A percentile compares a stretch with the other conserved stretches of the same genome.
Evolutionary conservation across 2,888 invertebrate species (phyloP).

Genomic region (Eilema caniola): DNA sequence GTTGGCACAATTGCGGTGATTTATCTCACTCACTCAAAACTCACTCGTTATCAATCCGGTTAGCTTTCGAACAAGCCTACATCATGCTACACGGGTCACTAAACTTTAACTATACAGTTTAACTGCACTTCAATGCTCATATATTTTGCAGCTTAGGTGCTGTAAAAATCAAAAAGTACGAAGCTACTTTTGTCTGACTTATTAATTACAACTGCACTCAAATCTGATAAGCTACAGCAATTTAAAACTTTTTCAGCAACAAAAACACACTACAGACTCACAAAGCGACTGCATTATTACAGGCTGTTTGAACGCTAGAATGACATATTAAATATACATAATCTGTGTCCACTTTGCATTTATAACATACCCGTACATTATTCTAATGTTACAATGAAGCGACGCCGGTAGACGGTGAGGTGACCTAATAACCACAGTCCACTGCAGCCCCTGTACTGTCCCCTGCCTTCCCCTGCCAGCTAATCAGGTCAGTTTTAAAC

Average conservation of each 20-base stretch:
- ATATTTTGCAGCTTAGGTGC: neutral
- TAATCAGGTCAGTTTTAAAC: constrained; percentile 13
- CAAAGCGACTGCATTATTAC: constrained; percentile 6
- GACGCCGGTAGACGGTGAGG: neutral
- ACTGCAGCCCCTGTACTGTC: neutral
- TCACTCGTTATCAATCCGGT: no score
- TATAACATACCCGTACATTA: constrained; percentile 4
- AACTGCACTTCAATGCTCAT: neutral
- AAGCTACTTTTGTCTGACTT: neutral
- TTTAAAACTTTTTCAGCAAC: neutral
- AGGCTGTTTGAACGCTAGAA: neutral
- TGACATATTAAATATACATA: constrained; percentile 15
- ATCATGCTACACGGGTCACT: neutral
- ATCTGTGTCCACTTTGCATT: constrained; percentile 10
- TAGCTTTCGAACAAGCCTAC: no score
- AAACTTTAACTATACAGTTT: neutral
- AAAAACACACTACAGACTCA: neutral
- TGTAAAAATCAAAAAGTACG: neutral
- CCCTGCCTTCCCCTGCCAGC: neutral
- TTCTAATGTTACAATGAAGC: constrained; percentile 16
- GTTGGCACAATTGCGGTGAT: no score
- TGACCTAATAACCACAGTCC: constrained; percentile 16
- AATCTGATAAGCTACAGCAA: neutral
- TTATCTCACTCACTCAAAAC: no score
- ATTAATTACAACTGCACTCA: neutral